These are phyloP conservation scores for Drosophila melanogaster DNA, from an alignment of 1,140 invertebrate genomes.

Conservation along the genomic window Release_6_plus_ISO1_MT NT_037436.4:7015001-7015500, in stretches of 20 bases:
- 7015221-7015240: constrained; percentile 39
- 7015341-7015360: constrained; percentile 72
- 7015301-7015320: constrained; percentile 27
- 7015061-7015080: constrained; percentile 44
- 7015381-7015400: constrained; percentile 9
- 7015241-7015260: constrained; percentile 21
- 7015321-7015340: constrained; percentile 73
- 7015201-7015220: constrained; percentile 11
- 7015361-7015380: constrained; percentile 75
- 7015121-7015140: constrained; percentile 60
- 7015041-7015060: constrained; percentile 61
- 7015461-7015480: constrained; percentile 74
- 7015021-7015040: constrained; percentile 69
- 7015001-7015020: constrained; percentile 8
- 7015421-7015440: constrained; percentile 1
- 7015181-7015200: constrained; percentile 5
- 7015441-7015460: constrained; percentile 20
- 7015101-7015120: constrained; percentile 40
- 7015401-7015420: neutral
- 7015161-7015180: constrained; percentile 70
- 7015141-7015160: constrained; percentile 81
- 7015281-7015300: constrained; percentile 49
- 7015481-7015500: constrained; percentile 71
- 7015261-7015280: constrained; percentile 61
- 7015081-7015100: constrained; percentile 45